Evolutionary conservation across 2,113 vertebrate species (phyloP), one percentile per base, ranked within the genome.

Genomic region (Acrocephalus arundinaceus): DNA sequence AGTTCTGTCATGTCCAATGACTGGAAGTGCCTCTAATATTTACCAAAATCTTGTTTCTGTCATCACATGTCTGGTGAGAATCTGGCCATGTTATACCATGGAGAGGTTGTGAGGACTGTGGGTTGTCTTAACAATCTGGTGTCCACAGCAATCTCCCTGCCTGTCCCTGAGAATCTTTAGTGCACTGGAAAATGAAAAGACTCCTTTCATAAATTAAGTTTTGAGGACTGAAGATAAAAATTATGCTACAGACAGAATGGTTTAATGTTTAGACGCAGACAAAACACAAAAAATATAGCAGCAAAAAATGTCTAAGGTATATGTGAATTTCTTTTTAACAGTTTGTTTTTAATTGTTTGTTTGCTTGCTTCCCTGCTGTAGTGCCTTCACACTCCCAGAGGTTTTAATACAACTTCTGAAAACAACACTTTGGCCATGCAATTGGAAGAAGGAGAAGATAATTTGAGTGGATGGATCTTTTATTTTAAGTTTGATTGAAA

Each of bases 31-130:
- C 10, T 63, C 41, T 33, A 73, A 17, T 9, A 22, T 16, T 75
- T 51, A 51, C 11, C 7, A 87, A 71, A 71, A 71, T 37, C 58
- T 61, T 77, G 7, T 2, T 71, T 87, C 11, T 17, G 4, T 27
- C 13, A 9, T 35, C 17, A n/a, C 0, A 0, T 15, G 5, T 31
- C 27, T 71, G 19, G 11, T 67, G 37, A 20, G 49, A 54, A 67
- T 37, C 41, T 46, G 11, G 28, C 17, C 14, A 35, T 0, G 0
- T 31, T 75, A 5, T 9, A 27, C n/a, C 7, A 7, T 23, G 43
- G 48, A 87, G 21, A 8, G 15, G 2, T 59, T 3, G 1, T 21
- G 43, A 75, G 1, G 31, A 45, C 31, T 66, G 25, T 83, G 37
- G 17, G 21, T 4, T 87, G 18, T 51, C 23, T 33, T 21, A 63